Conservation (phyloP, 2,888 invertebrate species). For the Tiliacea citrago region DNA sequence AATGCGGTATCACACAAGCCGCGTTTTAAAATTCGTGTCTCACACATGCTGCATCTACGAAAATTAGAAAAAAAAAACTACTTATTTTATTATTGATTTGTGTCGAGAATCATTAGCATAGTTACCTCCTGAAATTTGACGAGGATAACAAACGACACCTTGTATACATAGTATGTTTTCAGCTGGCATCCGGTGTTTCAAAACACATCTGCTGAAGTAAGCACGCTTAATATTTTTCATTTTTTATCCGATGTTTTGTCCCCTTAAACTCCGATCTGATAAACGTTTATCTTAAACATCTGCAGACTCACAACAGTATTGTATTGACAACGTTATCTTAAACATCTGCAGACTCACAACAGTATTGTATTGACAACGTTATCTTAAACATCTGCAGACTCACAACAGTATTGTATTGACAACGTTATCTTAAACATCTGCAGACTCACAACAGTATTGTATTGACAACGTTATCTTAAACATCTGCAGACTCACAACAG, state of each 20-base stretch:
- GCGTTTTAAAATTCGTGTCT: too few relatives aligned
- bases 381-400: not conserved
- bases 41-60: too few relatives aligned
- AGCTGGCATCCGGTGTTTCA: too few relatives aligned
- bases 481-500: not conserved
- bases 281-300: not conserved
- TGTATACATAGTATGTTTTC: too few relatives aligned
- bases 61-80: too few relatives aligned
- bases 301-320: not conserved
- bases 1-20: too few relatives aligned
- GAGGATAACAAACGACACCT: too few relatives aligned
- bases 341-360: not conserved
- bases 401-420: conserved; percentile 9
- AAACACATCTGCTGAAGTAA: too few relatives aligned
- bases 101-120: too few relatives aligned
- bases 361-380: conserved; percentile 8
- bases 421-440: not conserved
- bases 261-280: not conserved
- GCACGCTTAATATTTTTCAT: too few relatives aligned
- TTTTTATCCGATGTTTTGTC: not conserved
- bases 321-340: conserved; percentile 16
- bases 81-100: too few relatives aligned
- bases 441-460: conserved; percentile 1
- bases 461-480: not conserved
- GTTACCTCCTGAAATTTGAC: too few relatives aligned